phyloP scores from a whole-genome alignment of 1,140 invertebrate genomes.

The Lanistes nyassanus region DNA sequence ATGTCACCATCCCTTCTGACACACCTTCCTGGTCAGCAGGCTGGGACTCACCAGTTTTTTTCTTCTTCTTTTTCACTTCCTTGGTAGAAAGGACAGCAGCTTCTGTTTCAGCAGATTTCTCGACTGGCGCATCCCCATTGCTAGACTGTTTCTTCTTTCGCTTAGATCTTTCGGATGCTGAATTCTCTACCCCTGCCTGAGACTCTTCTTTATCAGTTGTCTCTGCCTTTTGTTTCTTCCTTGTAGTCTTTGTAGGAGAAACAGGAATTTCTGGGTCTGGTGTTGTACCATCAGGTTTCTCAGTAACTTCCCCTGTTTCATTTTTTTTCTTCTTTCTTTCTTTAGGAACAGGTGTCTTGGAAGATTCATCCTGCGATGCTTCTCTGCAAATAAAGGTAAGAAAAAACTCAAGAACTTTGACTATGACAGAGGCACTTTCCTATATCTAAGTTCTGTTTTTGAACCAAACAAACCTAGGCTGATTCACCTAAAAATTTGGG shows the following conservation, averaged over 20 bases:
- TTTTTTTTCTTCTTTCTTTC: conserved; percentile 1
- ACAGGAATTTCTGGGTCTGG: not conserved
- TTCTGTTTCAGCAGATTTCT: conserved; percentile 5
- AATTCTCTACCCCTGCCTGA: not conserved
- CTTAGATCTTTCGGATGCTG: conserved; percentile 18
- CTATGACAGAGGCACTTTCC: too few species aligned
- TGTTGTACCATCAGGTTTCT: too few species aligned
- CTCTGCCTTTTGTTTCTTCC: conserved; percentile 38
- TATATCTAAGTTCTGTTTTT: too few species aligned
- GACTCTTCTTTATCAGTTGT: conserved; percentile 12
- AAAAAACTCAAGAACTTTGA: too few species aligned
- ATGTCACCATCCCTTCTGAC: conserved; percentile 28
- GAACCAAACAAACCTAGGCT: too few species aligned
- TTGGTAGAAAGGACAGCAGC: not conserved
- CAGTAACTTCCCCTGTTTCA: too few species aligned
- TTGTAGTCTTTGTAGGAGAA: not conserved
- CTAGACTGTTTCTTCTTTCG: conserved; percentile 29
- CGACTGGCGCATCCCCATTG: not conserved
- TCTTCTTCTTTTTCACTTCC: conserved; percentile 21
- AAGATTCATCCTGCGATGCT: not conserved
- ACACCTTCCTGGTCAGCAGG: not conserved
- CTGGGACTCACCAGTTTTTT: conserved; percentile 9
- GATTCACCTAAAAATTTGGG: too few species aligned
- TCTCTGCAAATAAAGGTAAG: not conserved
- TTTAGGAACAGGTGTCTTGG: conserved; percentile 3